phyloP scores from a whole-genome alignment of 1,140 invertebrate genomes.

The Scaptodrosophila lebanonensis region DNA sequence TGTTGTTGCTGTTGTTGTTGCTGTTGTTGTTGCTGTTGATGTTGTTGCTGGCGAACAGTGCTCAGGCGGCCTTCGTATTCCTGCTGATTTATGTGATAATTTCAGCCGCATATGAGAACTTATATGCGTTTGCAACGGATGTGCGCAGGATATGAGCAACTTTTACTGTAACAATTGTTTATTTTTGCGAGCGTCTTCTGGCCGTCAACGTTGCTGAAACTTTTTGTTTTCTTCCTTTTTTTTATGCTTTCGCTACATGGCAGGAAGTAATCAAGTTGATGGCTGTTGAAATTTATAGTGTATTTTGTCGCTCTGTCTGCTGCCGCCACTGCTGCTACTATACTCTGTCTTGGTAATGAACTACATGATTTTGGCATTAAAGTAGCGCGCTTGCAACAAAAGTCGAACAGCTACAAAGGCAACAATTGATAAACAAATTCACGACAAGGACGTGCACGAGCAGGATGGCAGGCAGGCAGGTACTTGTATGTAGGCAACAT shows the following conservation, averaged over 20 bases:
- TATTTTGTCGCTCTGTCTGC: conserved; percentile 29
- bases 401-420: conserved; percentile 13
- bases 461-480: too few species aligned
- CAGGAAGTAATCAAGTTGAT: conserved; percentile 75
- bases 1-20: conserved; percentile 10
- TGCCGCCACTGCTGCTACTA: conserved; percentile 13
- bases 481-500: too few species aligned
- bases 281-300: conserved; percentile 73
- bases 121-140: conserved; percentile 67
- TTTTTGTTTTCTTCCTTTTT: too few species aligned
- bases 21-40: conserved; percentile 22
- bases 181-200: conserved; percentile 47
- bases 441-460: too few species aligned
- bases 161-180: conserved; percentile 68
- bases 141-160: conserved; percentile 70
- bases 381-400: conserved; percentile 21
- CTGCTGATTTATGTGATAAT: conserved; percentile 76
- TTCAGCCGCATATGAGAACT: conserved; percentile 46
- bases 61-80: too few species aligned
- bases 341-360: conserved; percentile 49
- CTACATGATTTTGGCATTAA: conserved; percentile 73
- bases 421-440: conserved; percentile 60
- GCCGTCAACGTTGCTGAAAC: conserved; percentile 44
- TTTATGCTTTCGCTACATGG: conserved; percentile 66
- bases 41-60: conserved; percentile 6